A percentile compares a stretch with the other conserved stretches of the same genome.
Evolutionary conservation across 2,888 invertebrate species (phyloP).

Genomic region (Pecten maximus): DNA sequence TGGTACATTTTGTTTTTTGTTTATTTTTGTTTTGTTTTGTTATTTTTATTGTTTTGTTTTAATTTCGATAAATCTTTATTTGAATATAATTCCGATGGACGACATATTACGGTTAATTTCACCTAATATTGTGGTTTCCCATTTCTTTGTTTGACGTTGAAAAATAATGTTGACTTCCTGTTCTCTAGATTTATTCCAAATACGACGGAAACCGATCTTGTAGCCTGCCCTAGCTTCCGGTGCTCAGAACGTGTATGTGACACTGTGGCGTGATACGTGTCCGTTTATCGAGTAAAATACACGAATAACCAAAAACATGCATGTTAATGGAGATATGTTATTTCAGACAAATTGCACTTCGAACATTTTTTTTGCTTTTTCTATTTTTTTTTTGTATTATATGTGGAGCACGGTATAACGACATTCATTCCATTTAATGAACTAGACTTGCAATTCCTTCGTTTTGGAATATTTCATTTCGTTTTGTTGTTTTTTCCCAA

Average conservation of each 20-base stretch:
- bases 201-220: background rate
- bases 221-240: background rate
- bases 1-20: background rate
- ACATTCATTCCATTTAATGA: too few relatives aligned
- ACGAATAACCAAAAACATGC: background rate
- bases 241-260: background rate
- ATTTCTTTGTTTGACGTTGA: background rate
- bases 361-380: too few relatives aligned
- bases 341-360: background rate
- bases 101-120: background rate
- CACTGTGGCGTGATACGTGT: background rate
- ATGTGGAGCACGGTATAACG: too few relatives aligned
- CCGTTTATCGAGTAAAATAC: background rate
- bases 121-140: background rate
- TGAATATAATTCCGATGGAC: background rate
- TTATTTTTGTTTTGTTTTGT: background rate
- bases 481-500: too few relatives aligned
- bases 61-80: background rate
- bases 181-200: background rate
- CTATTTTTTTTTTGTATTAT: too few relatives aligned
- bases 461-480: too few relatives aligned
- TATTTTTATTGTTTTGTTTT: background rate
- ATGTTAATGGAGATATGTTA: background rate
- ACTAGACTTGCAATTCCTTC: too few relatives aligned
- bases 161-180: background rate